phyloP scores from a whole-genome alignment of 2,888 invertebrate genomes.

The Eucriotettix oculatus region DNA sequence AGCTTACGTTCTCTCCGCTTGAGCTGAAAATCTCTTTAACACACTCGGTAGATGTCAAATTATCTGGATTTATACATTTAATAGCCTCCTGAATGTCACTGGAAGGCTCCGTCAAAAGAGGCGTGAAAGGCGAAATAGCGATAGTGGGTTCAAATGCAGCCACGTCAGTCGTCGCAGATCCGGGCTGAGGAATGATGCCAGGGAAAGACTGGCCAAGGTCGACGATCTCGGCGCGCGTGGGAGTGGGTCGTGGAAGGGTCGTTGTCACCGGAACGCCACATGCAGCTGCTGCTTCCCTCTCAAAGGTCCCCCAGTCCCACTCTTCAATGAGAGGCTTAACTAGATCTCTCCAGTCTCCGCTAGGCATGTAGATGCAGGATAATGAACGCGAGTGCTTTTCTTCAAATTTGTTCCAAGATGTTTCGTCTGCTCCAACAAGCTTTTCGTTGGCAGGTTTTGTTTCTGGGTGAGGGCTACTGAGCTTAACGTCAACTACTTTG shows the following conservation, averaged over 20 bases:
- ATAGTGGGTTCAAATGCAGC: constrained; percentile 40
- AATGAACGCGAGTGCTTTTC: constrained; percentile 34
- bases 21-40: constrained; percentile 39
- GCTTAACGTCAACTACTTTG: constrained; percentile 9
- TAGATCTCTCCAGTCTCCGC: constrained; percentile 42
- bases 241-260: constrained; percentile 32
- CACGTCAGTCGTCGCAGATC: constrained; percentile 34
- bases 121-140: constrained; percentile 42
- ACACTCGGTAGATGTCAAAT: constrained; percentile 40
- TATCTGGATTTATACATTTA: constrained; percentile 32
- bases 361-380: constrained; percentile 31
- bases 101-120: constrained; percentile 34
- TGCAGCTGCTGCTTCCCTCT: constrained; percentile 36
- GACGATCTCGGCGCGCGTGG: constrained; percentile 33
- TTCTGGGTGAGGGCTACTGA: background rate
- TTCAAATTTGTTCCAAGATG: constrained; percentile 31
- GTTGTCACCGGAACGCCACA: constrained; percentile 24
- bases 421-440: background rate
- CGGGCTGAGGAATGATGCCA: constrained; percentile 20
- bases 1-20: constrained; percentile 18
- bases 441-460: background rate
- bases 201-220: constrained; percentile 27
- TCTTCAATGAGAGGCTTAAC: constrained; percentile 44
- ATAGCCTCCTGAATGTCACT: constrained; percentile 30
- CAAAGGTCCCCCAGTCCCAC: constrained; percentile 47